Base-by-base conservation (phyloP, 2,113 vertebrate genomes). In the Castor canadensis region DNA sequence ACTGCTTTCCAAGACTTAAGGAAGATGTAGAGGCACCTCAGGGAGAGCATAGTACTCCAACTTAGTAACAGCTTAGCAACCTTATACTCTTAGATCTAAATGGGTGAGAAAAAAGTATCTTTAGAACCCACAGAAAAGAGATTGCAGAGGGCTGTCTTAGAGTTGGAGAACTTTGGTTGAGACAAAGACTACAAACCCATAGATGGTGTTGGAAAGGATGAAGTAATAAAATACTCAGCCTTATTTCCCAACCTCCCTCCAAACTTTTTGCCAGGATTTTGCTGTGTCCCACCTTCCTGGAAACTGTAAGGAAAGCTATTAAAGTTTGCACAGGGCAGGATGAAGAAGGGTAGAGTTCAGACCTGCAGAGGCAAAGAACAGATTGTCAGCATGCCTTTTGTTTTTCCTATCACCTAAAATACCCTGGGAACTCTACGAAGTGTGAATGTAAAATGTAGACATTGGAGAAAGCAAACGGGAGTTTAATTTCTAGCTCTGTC, bases 161-260 rank as follows among this genome's bases (percentile, higher is more conserved):
- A 19, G 45, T 6, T 35, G 77, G 22, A 93, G 69, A 66, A 3
- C 32, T 81, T 66, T 81, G 30, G 9, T 77, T 73, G 72, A 72
- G 56, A 73, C 40, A 81, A 56, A 56, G 20, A 56, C 54, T 49
- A 35, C 30, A 69, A 30, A 66, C 15, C 35, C 6, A n/a, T 26
- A 56, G 35, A 56, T 28, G 1, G 7, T 28, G 8, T 19, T 32
- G 5, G 2, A 26, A 40, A 12, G 32, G 2, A 47, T 1, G n/a
- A 12, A 3, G 9, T 62, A 38, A 62, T 22, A 56, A 91, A 76
- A 77, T 66, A 24, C 19, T 26, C 49, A 60, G 49, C 5, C 40
- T 52, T 40, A 79, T 35, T 93, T 26, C 40, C 17, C 28, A 52
- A 45, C 71, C 4, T 84, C 38, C 35, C 20, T 83, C 60, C 9